These are phyloP conservation scores for Drosophila bunnanda DNA, from an alignment of 2,888 invertebrate genomes.

Conservation along the genomic window DNA sequence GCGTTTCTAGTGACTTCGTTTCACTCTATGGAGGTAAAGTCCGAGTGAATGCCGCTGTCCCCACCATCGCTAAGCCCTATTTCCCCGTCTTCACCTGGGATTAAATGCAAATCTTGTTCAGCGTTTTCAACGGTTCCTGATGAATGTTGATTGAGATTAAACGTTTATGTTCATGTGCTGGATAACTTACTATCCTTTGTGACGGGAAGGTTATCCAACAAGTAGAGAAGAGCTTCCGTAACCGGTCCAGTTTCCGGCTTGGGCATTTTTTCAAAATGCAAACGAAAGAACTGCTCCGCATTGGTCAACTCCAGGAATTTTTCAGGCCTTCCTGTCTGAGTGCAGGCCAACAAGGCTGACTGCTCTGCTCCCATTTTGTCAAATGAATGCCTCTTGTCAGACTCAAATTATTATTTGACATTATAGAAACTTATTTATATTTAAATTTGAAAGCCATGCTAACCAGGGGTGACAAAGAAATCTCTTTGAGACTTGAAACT, in stretches of 20 bases:
- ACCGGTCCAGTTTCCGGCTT: conserved; percentile 58
- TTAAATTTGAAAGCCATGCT: not conserved
- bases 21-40: conserved; percentile 1
- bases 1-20: not conserved
- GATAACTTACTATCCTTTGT: not conserved
- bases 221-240: conserved; percentile 57
- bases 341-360: conserved; percentile 61
- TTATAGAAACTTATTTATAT: no score
- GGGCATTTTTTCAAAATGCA: conserved; percentile 54
- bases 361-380: conserved; percentile 66
- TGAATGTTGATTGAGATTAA: not conserved
- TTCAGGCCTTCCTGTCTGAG: conserved; percentile 55
- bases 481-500: not conserved
- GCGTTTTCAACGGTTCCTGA: not conserved
- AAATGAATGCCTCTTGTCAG: not conserved
- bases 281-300: conserved; percentile 54
- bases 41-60: conserved; percentile 16
- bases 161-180: not conserved
- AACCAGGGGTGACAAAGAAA: not conserved
- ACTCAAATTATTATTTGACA: conserved; percentile 1
- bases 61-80: not conserved
- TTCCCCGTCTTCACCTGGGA: not conserved
- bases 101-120: not conserved
- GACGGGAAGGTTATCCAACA: conserved; percentile 28
- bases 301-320: conserved; percentile 35